Evolutionary conservation across 2,888 invertebrate species (phyloP).

Genomic region (Sesamia inferens): DNA sequence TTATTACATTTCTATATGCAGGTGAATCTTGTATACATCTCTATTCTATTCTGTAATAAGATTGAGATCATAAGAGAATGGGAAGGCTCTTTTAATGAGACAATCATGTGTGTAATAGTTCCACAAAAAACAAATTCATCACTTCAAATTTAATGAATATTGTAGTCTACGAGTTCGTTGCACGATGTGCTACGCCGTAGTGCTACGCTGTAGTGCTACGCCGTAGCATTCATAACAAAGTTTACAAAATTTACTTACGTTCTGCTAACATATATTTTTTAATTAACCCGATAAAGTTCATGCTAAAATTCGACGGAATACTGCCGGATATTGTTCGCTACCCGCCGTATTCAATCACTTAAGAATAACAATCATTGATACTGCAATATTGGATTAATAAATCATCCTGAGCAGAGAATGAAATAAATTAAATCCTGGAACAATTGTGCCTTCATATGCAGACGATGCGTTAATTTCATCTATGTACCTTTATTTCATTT

Average conservation of each 20-base stretch:
- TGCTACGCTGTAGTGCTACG: slow-evolving; percentile 31
- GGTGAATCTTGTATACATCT: background rate
- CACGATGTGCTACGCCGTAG: too few relatives aligned
- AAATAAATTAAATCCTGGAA: background rate
- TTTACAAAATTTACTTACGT: background rate
- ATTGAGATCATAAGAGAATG: too few relatives aligned
- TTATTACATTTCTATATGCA: background rate
- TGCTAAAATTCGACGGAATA: background rate
- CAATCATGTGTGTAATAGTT: background rate
- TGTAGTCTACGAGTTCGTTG: background rate
- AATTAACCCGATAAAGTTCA: background rate
- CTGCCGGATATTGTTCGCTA: background rate
- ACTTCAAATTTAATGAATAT: background rate
- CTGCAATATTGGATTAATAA: background rate
- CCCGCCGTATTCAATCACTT: background rate
- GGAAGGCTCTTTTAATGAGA: background rate
- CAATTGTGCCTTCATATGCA: background rate
- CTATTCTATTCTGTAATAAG: too few relatives aligned
- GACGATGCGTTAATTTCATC: background rate
- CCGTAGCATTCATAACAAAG: slow-evolving; percentile 5
- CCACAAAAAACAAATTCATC: background rate
- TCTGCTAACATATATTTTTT: background rate
- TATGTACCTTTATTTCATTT: background rate
- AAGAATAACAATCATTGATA: background rate
- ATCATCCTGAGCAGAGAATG: background rate